Base-by-base conservation (phyloP, 2,888 invertebrate species). In the Beris morrisii region DNA sequence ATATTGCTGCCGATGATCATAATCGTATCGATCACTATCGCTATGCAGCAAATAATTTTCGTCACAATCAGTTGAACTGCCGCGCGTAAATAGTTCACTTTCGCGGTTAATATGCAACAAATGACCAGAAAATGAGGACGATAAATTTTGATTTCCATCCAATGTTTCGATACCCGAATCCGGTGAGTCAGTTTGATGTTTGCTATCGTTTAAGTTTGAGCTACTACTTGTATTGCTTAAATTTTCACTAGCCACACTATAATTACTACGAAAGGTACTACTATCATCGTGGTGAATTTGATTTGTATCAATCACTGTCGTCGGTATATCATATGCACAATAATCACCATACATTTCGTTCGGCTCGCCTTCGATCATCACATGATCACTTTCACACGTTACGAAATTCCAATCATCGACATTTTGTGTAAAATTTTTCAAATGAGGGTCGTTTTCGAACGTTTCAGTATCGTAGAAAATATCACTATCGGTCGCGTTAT, bases 21-120 rank as follows among this genome's bases (percentile, higher is more conserved):
- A 46, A 65, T 67, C 69, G 53, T 64, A 57, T 44, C 59, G 59
- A 30, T 69, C 69, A 45, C 54, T 65, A 58, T 69, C 69, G 65
- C 67, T 69, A 54, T 59, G 69, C 57, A 61, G 11, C 12, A 69
- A n/a, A 69, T 78, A 70, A 69, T 76, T 74, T 72, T 79, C 78
- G 71, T 79, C 78, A 70, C 78, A 77, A 70, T 79, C 79, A 56
- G 79, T 79, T 67, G 79, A 79, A 71, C 75, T 74, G 70, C 78
- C 69, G 58, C 69, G 67, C 38, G 63, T 38, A 45, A 65, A 69
- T 43, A 31, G 9, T 38, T 67, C 67, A 65, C 67, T 65, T 13
- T 67, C 69, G 61, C 56, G 56, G n/a, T 55, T 50, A 11, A 63
- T 66, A 45, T 59, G 13, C 13, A 59, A n/a, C n/a, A 66, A 55